Evolutionary conservation across 2,797 vertebrate species (phyloP).

Genomic region (Sebastes cheni): DNA sequence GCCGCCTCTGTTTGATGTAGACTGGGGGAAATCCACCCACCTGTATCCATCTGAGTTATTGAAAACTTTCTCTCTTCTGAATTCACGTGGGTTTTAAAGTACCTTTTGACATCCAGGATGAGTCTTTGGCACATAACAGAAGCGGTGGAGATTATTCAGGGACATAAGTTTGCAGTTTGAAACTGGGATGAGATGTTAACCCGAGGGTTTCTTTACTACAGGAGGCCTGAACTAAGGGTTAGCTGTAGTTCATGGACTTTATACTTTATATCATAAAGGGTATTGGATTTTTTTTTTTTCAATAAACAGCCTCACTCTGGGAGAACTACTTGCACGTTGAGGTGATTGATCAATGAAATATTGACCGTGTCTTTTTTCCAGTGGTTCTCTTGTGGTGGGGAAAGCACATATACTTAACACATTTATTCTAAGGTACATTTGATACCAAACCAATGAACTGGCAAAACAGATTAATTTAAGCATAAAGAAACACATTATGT

Average conservation of each 20-base stretch:
- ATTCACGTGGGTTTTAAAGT: not conserved
- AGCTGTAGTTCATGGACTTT: not conserved
- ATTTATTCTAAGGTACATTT: not conserved
- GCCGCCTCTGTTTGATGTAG: constrained; percentile 61
- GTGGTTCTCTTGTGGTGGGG: not conserved
- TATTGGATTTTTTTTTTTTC: not conserved
- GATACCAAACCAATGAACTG: not conserved
- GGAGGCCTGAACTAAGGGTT: constrained; percentile 2
- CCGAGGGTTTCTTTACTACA: not conserved
- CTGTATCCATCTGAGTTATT: constrained; percentile 37
- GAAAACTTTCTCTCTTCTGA: constrained; percentile 31
- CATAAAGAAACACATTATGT: not conserved
- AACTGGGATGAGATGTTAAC: not conserved
- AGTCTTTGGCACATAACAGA: constrained; percentile 17
- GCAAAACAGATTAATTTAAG: not conserved
- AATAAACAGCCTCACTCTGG: not conserved
- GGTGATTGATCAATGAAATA: not conserved
- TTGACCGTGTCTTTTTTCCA: not conserved
- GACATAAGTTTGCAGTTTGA: not conserved
- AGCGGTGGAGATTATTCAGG: not conserved
- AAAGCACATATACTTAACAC: not conserved
- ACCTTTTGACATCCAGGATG: not conserved
- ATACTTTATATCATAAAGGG: not conserved
- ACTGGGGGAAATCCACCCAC: constrained; percentile 60
- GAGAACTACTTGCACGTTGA: not conserved